Evolutionary conservation across 2,888 invertebrate species (phyloP).

Genomic region (Scaptomyza caliginosa): DNA sequence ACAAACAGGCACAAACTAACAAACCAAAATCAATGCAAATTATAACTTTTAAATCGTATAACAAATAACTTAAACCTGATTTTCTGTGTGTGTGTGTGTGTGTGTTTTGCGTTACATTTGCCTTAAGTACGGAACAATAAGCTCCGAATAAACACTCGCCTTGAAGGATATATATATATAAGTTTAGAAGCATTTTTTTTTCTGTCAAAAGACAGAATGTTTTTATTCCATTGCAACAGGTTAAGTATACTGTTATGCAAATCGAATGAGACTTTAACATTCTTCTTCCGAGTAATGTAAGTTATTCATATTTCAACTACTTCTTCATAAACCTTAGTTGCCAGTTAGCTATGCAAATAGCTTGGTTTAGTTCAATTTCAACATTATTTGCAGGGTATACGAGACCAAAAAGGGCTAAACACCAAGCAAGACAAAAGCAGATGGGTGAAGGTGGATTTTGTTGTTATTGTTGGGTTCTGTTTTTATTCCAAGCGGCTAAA

Average conservation of each 20-base stretch:
- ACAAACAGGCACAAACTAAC: constrained; percentile 1
- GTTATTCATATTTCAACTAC: not conserved
- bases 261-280: not conserved
- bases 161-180: no score
- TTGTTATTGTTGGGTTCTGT: not conserved
- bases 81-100: not conserved
- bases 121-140: no score
- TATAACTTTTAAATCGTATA: no score
- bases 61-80: no score
- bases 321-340: not conserved
- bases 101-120: not conserved
- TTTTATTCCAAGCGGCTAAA: constrained; percentile 33
- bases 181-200: no score
- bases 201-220: no score
- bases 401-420: not conserved
- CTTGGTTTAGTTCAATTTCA: not conserved
- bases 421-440: not conserved
- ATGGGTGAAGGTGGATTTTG: not conserved
- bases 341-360: not conserved
- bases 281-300: not conserved
- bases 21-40: not conserved
- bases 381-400: not conserved
- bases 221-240: no score
- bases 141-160: no score
- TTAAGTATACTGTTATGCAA: no score